Base-by-base conservation (phyloP, 2,113 vertebrate genomes). In the Sorex fumeus region DNA sequence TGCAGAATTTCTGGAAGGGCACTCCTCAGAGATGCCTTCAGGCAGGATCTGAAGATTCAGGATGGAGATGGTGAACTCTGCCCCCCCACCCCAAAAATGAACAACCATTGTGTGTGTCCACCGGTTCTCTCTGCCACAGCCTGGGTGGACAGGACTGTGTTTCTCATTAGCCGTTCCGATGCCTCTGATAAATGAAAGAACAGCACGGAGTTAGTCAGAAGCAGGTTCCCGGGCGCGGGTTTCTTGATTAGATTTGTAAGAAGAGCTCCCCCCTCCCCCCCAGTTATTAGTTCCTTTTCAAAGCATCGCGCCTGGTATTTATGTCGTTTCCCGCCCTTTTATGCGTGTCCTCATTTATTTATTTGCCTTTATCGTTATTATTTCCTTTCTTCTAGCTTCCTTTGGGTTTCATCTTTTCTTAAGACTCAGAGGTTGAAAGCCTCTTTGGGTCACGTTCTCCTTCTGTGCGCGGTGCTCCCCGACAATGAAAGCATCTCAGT, bases 281-380 rank as follows among this genome's bases (percentile, higher is more conserved):
- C 34, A 27, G 34, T 70, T 89, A 81, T 84, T 93, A 47, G 79
- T 91, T 88, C 92, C 57, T 85, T 91, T 86, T 88, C 80, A 94
- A 91, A 89, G 84, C 67, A 3, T 4, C 16, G 16, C 53, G 21
- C 77, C 64, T 84, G 66, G 30, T 47, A 64, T 87, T 92, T 91
- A 88, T 87, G 90, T 91, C 85, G 74, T n/a, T 93, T 90, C 87
- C 62, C 57, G 4, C 19, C 30, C 90, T 93, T 91, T 93, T 79
- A 93, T 67, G 64, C 57, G 84, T 81, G 81, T 78, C 72, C 60
- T 91, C 62, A 90, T 94, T 94, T 93, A 93, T 94, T 96, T 94
- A 91, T 94, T 91, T 84, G 84, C 94, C 94, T 96, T 96, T 94
- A 93, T 94, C 89, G 72, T 43, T 36, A 34, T 74, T 89, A 87